Evolutionary conservation across 2,888 invertebrate genomes (phyloP), one percentile per base, ranked within the genome.

Genomic region (Conistra vaccinii): DNA sequence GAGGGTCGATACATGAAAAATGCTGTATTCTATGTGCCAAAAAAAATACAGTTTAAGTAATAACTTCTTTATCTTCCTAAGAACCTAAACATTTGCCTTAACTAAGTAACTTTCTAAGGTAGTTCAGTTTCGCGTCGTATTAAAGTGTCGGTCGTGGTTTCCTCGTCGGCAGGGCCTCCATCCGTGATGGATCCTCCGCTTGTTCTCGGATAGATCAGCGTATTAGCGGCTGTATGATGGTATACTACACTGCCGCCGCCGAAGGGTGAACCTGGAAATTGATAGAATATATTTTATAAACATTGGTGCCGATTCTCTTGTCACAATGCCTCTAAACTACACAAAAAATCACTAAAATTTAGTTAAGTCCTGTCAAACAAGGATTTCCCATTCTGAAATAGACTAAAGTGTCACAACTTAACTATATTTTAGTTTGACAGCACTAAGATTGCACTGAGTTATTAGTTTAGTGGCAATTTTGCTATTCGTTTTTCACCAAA

Each of bases 171-270:
- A 7, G 78, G 12, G 4, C 17, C 20, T 42, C 29, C 78, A 20
- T 66, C 74, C 23, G 45, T 29, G 32, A 72, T 61, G 0, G 42
- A 39, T 1, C 53, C 80, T 12, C 67, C 60, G 12, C 76, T 75
- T 2, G 32, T 35, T 73, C 73, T 72, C 14, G 70, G 42, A 29
- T 72, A 55, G 53, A 82, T 83, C 71, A 78, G 58, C 17, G 72
- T 86, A n/a, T 85, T 73, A 0, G 85, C 85, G 0, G 81, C 70
- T 26, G 87, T 74, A 61, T 80, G 76, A 26, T 77, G 76, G 75
- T 86, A 85, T 7, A 84, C 71, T 32, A 85, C 85, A 73, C 85
- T 85, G 29, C 82, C 87, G 0, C 87, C 84, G 26, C 69, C 68
- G 3, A 74, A 77, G 1, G 45, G 72, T n/a, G 66, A 57, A 55